Evolutionary conservation across 2,797 vertebrate species (phyloP).

Genomic region (Macropus fuliginosus): DNA sequence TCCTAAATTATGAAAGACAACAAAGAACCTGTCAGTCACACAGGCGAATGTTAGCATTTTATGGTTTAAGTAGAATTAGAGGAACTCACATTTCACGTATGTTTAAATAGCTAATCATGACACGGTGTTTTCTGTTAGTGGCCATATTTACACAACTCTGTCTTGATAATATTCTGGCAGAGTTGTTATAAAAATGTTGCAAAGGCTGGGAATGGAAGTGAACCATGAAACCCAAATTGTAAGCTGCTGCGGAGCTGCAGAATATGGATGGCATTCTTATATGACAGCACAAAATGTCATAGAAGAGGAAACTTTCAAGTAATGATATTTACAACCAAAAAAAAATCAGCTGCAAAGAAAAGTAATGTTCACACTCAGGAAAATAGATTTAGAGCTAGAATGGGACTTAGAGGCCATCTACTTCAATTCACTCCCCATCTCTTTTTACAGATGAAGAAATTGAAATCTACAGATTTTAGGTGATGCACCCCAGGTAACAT

Average conservation of each 20-base stretch:
- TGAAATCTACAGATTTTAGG: neutral
- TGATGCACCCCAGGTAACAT: neutral
- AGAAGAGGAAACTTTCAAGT: constrained; percentile 61
- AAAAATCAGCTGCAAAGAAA: neutral
- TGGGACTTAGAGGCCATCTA: neutral
- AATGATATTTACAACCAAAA: constrained; percentile 62
- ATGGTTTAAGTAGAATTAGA: constrained; percentile 74
- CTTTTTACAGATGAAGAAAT: neutral
- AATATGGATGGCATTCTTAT: constrained; percentile 76
- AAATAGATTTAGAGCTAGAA: neutral
- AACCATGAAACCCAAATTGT: constrained; percentile 80
- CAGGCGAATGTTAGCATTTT: constrained; percentile 68
- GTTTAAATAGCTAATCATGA: constrained; percentile 76
- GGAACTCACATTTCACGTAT: constrained; percentile 75
- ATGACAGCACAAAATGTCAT: constrained; percentile 69
- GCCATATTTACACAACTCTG: constrained; percentile 70
- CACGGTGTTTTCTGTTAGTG: constrained; percentile 71
- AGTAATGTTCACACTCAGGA: neutral
- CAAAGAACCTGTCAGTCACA: constrained; percentile 8
- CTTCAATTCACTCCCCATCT: neutral
- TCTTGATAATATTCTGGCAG: constrained; percentile 76
- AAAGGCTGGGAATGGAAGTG: constrained; percentile 74
- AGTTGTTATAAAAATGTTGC: constrained; percentile 79
- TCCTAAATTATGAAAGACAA: constrained; percentile 69
- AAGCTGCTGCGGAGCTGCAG: constrained; percentile 71